A percentile compares a stretch with the other conserved stretches of the same genome.
phyloP scores from a whole-genome alignment of 2,113 vertebrate species.

The Neopipo cinnamomea region DNA sequence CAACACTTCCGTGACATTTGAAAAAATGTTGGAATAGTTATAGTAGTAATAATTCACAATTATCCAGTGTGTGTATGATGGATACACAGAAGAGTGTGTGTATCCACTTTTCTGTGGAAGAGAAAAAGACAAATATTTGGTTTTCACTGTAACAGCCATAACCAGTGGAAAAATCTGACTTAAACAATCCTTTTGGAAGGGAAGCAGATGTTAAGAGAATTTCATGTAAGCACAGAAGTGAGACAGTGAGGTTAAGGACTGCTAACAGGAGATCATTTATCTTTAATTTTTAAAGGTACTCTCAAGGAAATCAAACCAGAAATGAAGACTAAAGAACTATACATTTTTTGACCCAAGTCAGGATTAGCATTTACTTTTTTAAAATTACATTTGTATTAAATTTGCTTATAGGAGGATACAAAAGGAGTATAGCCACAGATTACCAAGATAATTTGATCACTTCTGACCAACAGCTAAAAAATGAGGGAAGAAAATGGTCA shows the following conservation, averaged over 20 bases:
- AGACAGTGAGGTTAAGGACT: neutral
- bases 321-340: neutral
- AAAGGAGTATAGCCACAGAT: slow-evolving; percentile 35
- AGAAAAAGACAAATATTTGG: neutral
- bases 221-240: neutral
- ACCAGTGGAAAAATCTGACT: neutral
- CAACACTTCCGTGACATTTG: neutral
- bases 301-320: neutral
- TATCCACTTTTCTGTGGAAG: too few species aligned
- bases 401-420: neutral
- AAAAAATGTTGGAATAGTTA: neutral
- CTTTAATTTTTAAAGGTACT: neutral
- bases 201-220: neutral
- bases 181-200: neutral
- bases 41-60: neutral
- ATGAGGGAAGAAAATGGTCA: neutral
- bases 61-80: neutral
- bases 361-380: neutral
- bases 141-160: neutral
- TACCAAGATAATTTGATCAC: slow-evolving; percentile 6
- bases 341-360: neutral
- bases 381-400: neutral
- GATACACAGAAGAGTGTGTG: neutral
- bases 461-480: slow-evolving; percentile 9
- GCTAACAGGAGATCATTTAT: neutral